These are phyloP conservation scores for Oplegnathus fasciatus DNA, from an alignment of 2,113 vertebrate species.

Conservation along the genomic window DNA sequence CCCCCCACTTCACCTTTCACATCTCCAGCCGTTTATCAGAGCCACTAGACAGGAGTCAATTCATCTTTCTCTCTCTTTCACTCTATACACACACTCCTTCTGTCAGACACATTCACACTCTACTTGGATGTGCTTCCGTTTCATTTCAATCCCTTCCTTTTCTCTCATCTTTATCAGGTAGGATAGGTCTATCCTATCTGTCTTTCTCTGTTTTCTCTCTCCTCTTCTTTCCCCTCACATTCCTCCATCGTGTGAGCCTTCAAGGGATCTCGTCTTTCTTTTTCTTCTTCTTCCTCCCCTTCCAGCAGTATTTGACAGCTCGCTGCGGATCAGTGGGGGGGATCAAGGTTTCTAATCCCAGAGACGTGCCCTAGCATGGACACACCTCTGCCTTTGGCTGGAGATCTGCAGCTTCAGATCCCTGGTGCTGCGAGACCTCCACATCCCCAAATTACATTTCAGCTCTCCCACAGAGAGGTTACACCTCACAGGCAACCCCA, in stretches of 20 bases:
- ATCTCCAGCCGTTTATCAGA: slow-evolving; percentile 67
- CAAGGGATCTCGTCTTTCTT: slow-evolving; percentile 36
- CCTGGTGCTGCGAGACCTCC: slow-evolving; percentile 41
- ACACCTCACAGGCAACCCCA: slow-evolving; percentile 46
- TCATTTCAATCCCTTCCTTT: slow-evolving; percentile 22
- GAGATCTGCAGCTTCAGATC: slow-evolving; percentile 56
- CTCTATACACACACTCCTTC: slow-evolving; percentile 26
- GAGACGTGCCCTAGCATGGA: slow-evolving; percentile 66
- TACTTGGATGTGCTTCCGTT: slow-evolving; percentile 4
- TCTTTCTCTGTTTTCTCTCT: slow-evolving; percentile 21
- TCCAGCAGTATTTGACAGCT: slow-evolving; percentile 70
- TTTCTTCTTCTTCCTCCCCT: neutral
- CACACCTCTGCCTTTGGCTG: slow-evolving; percentile 72
- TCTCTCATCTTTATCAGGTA: neutral
- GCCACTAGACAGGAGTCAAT: slow-evolving; percentile 56
- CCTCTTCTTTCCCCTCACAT: slow-evolving; percentile 12
- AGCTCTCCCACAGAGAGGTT: slow-evolving; percentile 56
- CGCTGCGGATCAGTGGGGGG: slow-evolving; percentile 62
- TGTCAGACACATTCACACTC: slow-evolving; percentile 36
- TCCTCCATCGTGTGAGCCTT: slow-evolving; percentile 44
- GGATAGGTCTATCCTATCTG: neutral
- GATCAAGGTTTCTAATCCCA: slow-evolving; percentile 79
- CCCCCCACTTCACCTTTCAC: slow-evolving; percentile 72
- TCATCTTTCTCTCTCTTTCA: slow-evolving; percentile 54
- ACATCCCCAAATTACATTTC: slow-evolving; percentile 72